phyloP scores from a whole-genome alignment of 2,113 vertebrate genomes.

The Trogon melanurus region DNA sequence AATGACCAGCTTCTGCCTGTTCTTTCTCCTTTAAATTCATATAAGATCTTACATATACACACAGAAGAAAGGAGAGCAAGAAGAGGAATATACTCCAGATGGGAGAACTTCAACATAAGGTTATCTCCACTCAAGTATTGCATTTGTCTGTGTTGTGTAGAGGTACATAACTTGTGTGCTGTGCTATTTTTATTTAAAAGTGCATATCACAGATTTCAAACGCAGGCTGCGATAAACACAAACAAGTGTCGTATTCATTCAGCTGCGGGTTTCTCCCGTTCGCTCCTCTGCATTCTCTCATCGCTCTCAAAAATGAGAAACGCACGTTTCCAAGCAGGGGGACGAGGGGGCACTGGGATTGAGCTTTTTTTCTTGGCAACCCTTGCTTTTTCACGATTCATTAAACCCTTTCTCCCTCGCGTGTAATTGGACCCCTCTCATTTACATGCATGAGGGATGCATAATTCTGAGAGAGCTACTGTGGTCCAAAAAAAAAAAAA shows the following conservation, averaged over 20 bases:
- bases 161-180: background rate
- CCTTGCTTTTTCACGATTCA: slow-evolving; percentile 82
- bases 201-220: background rate
- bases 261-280: background rate
- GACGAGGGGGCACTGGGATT: slow-evolving; percentile 10
- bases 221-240: background rate
- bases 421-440: slow-evolving; percentile 81
- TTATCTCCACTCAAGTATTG: accelerated
- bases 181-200: background rate
- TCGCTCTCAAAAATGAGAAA: slow-evolving; percentile 28
- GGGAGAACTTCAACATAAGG: background rate
- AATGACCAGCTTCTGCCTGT: background rate
- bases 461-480: slow-evolving; percentile 40
- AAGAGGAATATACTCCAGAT: background rate
- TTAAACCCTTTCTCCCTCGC: slow-evolving; percentile 77
- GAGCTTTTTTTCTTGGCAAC: slow-evolving; percentile 69
- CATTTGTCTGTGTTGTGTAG: background rate
- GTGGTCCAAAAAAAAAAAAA: background rate
- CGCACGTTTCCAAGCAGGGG: slow-evolving; percentile 56
- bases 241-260: slow-evolving; percentile 22
- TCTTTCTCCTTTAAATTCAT: background rate
- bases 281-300: background rate
- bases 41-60: accelerated
- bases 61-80: background rate
- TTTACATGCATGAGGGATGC: slow-evolving; percentile 79